phyloP scores from a whole-genome alignment of 2,797 vertebrate genomes.

The Esox lucius region DNA sequence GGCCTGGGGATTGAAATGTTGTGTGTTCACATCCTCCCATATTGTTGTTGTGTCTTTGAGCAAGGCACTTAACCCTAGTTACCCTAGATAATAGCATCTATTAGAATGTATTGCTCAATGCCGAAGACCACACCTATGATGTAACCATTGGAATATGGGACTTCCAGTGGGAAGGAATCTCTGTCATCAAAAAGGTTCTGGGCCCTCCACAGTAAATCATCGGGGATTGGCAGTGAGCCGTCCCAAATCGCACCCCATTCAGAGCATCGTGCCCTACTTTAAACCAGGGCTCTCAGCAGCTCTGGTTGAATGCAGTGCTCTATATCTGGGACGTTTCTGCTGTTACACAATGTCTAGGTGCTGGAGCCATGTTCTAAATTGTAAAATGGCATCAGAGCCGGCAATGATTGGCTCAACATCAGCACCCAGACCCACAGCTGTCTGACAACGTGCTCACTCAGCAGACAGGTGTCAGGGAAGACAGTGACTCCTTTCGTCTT shows the following conservation, averaged over 20 bases:
- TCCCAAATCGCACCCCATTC: background rate
- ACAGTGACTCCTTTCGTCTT: constrained; percentile 18
- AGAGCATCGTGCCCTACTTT: background rate
- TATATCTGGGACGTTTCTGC: background rate
- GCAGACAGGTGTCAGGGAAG: constrained; percentile 35
- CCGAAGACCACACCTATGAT: background rate
- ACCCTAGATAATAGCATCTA: too few relatives aligned
- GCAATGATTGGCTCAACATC: constrained; percentile 42
- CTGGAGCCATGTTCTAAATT: constrained; percentile 25
- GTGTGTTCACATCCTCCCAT: too few relatives aligned
- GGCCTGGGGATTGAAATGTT: too few relatives aligned
- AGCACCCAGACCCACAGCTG: constrained; percentile 2
- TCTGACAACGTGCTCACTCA: constrained; percentile 39
- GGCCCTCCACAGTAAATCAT: background rate
- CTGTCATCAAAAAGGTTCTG: background rate
- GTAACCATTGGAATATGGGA: background rate
- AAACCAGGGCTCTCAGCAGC: background rate
- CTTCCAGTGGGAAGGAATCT: constrained; percentile 14
- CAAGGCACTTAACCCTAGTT: too few relatives aligned
- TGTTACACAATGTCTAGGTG: background rate
- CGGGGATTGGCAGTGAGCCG: background rate
- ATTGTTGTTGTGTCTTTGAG: too few relatives aligned
- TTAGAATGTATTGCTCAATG: background rate
- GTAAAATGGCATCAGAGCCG: constrained; percentile 30
- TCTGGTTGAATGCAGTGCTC: background rate